These are phyloP conservation scores for Sterrhoptilus dennistouni DNA, from an alignment of 2,113 vertebrate genomes.

Conservation along the genomic window DNA sequence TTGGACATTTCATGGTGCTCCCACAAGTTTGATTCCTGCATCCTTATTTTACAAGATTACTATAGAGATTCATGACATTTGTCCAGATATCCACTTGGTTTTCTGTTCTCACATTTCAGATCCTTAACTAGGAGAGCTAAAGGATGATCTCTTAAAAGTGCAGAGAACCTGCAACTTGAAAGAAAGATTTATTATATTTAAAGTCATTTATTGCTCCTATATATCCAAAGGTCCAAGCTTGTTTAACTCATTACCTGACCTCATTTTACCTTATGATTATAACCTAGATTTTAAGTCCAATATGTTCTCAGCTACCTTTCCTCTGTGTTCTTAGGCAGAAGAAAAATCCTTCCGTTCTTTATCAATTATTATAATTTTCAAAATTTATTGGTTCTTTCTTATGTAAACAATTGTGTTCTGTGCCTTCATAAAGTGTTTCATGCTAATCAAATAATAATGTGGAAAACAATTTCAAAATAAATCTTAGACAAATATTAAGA, in stretches of 20 bases:
- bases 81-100: not conserved
- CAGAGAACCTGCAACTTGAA: not conserved
- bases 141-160: not conserved
- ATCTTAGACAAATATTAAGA: not conserved
- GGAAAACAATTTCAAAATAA: not conserved
- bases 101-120: not conserved
- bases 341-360: not conserved
- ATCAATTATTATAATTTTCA: not conserved
- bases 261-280: not conserved
- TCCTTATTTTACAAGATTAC: not conserved
- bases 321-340: not conserved
- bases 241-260: not conserved
- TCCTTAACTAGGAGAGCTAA: not conserved
- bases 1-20: not conserved
- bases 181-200: not conserved
- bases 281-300: not conserved
- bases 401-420: not conserved
- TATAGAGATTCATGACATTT: not conserved
- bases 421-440: not conserved
- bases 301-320: not conserved
- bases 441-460: not conserved
- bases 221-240: not conserved
- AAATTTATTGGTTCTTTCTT: not conserved
- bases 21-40: not conserved
- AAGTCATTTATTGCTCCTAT: not conserved